These are phyloP conservation scores for Bos indicus DNA, from an alignment of 2,113 vertebrate species.

Conservation along the genomic window DNA sequence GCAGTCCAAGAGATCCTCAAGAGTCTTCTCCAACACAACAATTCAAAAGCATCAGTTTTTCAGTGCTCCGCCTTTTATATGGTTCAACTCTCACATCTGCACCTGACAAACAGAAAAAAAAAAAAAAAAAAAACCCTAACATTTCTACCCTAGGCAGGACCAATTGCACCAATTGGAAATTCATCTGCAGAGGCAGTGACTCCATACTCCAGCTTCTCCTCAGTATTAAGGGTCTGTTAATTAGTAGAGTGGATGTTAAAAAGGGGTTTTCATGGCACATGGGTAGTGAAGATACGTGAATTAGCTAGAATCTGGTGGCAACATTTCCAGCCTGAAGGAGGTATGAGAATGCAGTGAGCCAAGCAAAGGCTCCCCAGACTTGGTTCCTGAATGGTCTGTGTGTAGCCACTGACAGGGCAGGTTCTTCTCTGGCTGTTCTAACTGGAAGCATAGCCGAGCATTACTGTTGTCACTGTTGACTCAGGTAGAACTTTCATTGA, in stretches of 20 bases:
- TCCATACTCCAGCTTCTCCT: not conserved
- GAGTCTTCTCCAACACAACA: not conserved
- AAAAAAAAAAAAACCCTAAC: not conserved
- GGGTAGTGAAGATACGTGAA: not conserved
- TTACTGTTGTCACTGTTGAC: not conserved
- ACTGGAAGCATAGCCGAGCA: not conserved
- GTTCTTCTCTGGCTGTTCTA: not conserved
- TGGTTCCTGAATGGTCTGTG: not conserved
- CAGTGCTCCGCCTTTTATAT: not conserved
- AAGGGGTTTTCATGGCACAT: not conserved
- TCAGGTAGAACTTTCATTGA: not conserved
- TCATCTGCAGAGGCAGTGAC: not conserved
- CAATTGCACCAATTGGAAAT: not conserved
- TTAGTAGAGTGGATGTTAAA: not conserved
- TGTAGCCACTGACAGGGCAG: not conserved
- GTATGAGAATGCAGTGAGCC: not conserved
- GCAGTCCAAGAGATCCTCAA: not conserved
- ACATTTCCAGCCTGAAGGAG: not conserved
- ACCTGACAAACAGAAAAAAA: not conserved
- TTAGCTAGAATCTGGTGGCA: not conserved
- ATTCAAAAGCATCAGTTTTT: not conserved
- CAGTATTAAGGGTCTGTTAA: not conserved
- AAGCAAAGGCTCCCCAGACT: not conserved
- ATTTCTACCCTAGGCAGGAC: not conserved
- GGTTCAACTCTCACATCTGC: not conserved